These are phyloP conservation scores for Emydoidea blandingii DNA, from an alignment of 2,797 vertebrate genomes.

Conservation along the genomic window DNA sequence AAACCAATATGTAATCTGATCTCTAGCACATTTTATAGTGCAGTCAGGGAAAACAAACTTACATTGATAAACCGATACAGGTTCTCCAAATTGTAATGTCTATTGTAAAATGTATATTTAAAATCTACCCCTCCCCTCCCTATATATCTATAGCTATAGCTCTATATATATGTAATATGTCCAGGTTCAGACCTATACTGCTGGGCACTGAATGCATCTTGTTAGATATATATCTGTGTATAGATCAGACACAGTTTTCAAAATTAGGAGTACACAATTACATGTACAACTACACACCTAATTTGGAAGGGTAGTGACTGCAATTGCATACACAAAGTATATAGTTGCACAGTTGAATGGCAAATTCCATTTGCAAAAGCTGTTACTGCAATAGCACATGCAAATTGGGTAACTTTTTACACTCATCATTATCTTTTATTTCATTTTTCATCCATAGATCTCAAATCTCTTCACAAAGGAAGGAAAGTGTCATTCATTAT, in stretches of 20 bases:
- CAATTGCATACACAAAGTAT: not conserved
- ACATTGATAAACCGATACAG: not conserved
- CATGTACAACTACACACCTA: not conserved
- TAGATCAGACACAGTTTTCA: not conserved
- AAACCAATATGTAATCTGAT: slow-evolving; percentile 55
- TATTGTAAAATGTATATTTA: not conserved
- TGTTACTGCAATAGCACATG: not conserved
- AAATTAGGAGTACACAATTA: not conserved
- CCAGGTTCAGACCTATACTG: not conserved
- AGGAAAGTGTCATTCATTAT: rapidly evolving
- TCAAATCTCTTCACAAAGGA: not conserved
- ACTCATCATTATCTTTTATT: not conserved
- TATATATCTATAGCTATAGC: not conserved
- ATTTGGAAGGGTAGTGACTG: rapidly evolving
- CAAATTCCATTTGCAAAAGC: not conserved
- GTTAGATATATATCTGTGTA: not conserved
- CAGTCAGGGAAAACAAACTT: slow-evolving; percentile 10
- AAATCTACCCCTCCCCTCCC: not conserved
- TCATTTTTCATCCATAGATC: not conserved
- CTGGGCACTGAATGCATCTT: not conserved
- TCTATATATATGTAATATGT: not conserved
- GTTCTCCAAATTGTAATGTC: not conserved
- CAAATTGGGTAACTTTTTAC: not conserved
- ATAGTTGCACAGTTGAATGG: not conserved
- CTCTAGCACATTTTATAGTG: not conserved